These are phyloP conservation scores for Stenopsyche tienmushanensis DNA, from an alignment of 1,140 invertebrate species.

Conservation along the genomic window DNA sequence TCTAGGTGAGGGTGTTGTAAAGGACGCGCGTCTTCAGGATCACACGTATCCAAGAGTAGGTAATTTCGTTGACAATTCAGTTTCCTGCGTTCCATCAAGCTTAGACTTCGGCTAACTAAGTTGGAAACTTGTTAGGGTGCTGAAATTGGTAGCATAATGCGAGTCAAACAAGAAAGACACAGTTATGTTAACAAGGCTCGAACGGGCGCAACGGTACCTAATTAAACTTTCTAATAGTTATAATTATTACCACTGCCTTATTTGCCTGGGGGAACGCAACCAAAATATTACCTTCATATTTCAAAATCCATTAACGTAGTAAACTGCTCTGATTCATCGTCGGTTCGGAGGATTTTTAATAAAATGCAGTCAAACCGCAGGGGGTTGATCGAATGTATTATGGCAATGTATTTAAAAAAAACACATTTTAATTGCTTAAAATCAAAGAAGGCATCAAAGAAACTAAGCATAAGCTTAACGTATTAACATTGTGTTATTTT, in stretches of 20 bases:
- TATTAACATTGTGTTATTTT: no score
- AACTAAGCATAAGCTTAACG: no score
- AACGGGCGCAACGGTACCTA: constrained; percentile 7
- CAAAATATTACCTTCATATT: background rate
- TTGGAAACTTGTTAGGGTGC: constrained; percentile 12
- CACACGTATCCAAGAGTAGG: background rate
- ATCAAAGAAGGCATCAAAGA: no score
- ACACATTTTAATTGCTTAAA: background rate
- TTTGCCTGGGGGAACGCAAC: background rate
- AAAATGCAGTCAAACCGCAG: background rate
- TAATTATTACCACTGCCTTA: constrained; percentile 5
- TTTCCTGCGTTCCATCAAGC: constrained; percentile 23
- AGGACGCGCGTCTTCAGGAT: background rate
- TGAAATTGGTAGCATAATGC: constrained; percentile 23
- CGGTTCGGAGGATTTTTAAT: background rate
- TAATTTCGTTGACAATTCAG: constrained; percentile 26
- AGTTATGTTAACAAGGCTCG: constrained; percentile 21
- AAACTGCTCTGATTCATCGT: background rate
- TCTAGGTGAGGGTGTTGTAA: no score
- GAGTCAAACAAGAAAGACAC: constrained; percentile 23
- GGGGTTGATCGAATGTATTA: background rate
- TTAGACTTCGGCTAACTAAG: constrained; percentile 17
- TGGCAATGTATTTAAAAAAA: background rate
- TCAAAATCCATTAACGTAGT: background rate
- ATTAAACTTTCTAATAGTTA: constrained; percentile 22